A percentile compares a stretch with the other conserved stretches of the same genome.
Conservation (phyloP, 2,888 invertebrate genomes). For the Clusia tigrina region DNA sequence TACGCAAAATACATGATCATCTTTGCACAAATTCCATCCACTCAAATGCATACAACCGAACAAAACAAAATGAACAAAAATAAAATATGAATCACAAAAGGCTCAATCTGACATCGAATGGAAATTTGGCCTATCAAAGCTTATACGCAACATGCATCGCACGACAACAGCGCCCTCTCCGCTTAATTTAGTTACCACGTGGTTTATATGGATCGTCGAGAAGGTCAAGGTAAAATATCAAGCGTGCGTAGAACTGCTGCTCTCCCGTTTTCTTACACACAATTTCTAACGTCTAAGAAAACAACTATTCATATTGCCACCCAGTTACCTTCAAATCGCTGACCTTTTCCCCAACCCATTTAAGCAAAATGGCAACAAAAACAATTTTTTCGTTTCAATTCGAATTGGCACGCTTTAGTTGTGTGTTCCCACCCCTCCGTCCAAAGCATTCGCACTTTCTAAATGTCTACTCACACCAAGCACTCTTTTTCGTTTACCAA, state of each 20-base stretch:
- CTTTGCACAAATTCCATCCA: conserved; percentile 19
- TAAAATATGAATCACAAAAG: conserved; percentile 65
- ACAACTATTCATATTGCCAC: background rate
- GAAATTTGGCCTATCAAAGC: conserved; percentile 98
- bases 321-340: conserved; percentile 31
- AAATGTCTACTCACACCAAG: background rate
- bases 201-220: conserved; percentile 86
- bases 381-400: conserved; percentile 33
- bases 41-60: conserved; percentile 21
- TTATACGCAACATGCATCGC: conserved; percentile 98
- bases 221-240: conserved; percentile 74
- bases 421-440: conserved; percentile 30
- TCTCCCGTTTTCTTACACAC: conserved; percentile 21
- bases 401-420: conserved; percentile 29
- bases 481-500: conserved; percentile 1
- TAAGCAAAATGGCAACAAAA: conserved; percentile 61
- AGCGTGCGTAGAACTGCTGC: conserved; percentile 50
- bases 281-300: background rate
- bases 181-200: conserved; percentile 94
- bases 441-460: background rate
- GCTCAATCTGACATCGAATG: conserved; percentile 99
- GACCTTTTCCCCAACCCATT: conserved; percentile 63
- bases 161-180: conserved; percentile 98
- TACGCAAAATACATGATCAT: too few relatives aligned
- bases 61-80: conserved; percentile 34